Evolutionary conservation across 2,888 invertebrate genomes (phyloP), one percentile per base, ranked within the genome.

Genomic region (Amblyjoppa fuscipennis): DNA sequence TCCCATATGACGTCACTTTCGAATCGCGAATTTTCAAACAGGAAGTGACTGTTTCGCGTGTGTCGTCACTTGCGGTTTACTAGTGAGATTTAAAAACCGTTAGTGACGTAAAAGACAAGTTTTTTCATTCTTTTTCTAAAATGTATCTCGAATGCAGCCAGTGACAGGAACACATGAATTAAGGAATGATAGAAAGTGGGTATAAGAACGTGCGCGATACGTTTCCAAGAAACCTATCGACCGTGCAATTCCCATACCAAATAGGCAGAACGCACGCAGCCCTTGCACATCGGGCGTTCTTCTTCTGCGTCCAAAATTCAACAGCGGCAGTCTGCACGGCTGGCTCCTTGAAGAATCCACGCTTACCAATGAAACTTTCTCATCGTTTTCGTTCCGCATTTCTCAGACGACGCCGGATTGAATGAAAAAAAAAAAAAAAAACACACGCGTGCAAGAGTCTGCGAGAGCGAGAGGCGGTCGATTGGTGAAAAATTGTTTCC

Each of bases 401-500:
- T 64, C 31, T 64, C 68, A 20, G 41, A 45, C 20, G 68, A 41
- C 11, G 68, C 41, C n/a, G 20, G 25, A 68, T 68, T 68, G 68
- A 64, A 75, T 64, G 74, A 45, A 51, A 49, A 56, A 59, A 49
- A 56, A 59, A 59, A 59, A 45, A 75, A 31, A 73, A 68, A 7
- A 20, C 11, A 45, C 25, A 34, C 3, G 11, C 31, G 7, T 34
- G 34, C 64, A 51, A 64, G n/a, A 75, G 16, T 64, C 31, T 13
- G 20, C 70, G 25, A 41, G 31, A 45, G 49, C n/a, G 25, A 74
- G 59, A 70, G 78, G n/a, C 38, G 59, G 59, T 69, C 61, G 73
- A 83, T 83, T 69, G 74, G 45, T 74, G 73, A 74, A 79, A 83
- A 74, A 79, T 74, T 74, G 69, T 74, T 74, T 83, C 79, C 64